These are phyloP conservation scores for Acinonyx jubatus DNA, from an alignment of 2,113 vertebrate species.

Conservation along the genomic window DNA sequence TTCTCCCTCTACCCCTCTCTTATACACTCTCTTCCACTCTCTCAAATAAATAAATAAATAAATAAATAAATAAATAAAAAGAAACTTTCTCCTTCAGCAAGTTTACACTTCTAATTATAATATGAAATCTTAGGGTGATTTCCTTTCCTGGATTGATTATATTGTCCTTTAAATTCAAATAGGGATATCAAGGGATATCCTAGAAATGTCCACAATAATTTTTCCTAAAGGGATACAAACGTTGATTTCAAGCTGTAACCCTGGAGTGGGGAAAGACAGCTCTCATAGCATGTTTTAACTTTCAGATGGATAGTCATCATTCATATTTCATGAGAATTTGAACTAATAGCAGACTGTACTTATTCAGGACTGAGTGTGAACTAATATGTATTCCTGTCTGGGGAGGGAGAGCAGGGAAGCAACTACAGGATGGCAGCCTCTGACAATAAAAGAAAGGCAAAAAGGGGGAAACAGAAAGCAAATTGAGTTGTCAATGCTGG, in stretches of 20 bases:
- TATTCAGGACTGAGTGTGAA: slow-evolving; percentile 53
- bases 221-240: slow-evolving; percentile 35
- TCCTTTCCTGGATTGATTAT: slow-evolving; percentile 30
- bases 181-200: slow-evolving; percentile 5
- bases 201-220: slow-evolving; percentile 63
- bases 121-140: slow-evolving; percentile 35
- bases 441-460: slow-evolving; percentile 37
- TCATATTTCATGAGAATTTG: slow-evolving; percentile 59
- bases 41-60: no score
- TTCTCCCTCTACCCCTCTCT: no score
- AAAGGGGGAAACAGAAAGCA: neutral
- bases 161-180: slow-evolving; percentile 39
- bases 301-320: slow-evolving; percentile 73
- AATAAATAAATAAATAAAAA: no score
- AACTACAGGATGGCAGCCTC: slow-evolving; percentile 39
- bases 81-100: neutral
- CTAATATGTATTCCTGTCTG: neutral
- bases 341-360: slow-evolving; percentile 69
- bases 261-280: slow-evolving; percentile 26
- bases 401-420: neutral
- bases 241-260: slow-evolving; percentile 70
- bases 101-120: slow-evolving; percentile 39
- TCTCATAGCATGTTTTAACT: slow-evolving; percentile 66
- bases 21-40: no score
- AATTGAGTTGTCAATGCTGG: slow-evolving; percentile 16